Evolutionary conservation across 1,140 invertebrate genomes (phyloP).

Genomic region (Formica exsecta): DNA sequence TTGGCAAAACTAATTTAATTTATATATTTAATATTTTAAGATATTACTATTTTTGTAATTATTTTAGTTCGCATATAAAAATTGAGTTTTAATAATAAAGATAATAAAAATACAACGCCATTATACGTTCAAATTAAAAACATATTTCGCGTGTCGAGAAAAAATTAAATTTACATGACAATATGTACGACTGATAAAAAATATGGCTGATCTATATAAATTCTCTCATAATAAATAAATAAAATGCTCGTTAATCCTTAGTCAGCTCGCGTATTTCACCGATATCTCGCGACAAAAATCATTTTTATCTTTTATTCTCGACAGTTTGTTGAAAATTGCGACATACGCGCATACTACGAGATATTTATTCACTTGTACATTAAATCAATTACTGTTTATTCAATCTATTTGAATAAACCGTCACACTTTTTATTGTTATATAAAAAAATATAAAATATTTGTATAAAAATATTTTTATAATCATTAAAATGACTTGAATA

Average conservation of each 20-base stretch:
- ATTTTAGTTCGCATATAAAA: not conserved
- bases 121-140: not conserved
- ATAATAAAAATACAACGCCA: not conserved
- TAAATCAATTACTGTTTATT: slow-evolving; percentile 15
- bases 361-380: slow-evolving; percentile 33
- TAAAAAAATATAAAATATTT: not conserved
- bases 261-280: not conserved
- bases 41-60: not conserved
- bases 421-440: not conserved
- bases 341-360: not conserved
- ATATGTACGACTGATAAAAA: not conserved
- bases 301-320: slow-evolving; percentile 8
- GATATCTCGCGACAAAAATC: slow-evolving; percentile 18
- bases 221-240: not conserved
- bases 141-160: not conserved
- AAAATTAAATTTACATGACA: slow-evolving; percentile 12
- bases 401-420: not conserved
- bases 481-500: not conserved
- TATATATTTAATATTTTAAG: not conserved
- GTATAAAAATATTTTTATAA: not conserved
- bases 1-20: not conserved
- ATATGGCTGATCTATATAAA: not conserved
- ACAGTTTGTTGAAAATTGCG: slow-evolving; percentile 25
- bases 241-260: slow-evolving; percentile 23
- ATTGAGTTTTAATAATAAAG: not conserved